Evolutionary conservation across 2,113 vertebrate species (phyloP), one percentile per base, ranked within the genome.

Genomic region (Ciconia boyciana): DNA sequence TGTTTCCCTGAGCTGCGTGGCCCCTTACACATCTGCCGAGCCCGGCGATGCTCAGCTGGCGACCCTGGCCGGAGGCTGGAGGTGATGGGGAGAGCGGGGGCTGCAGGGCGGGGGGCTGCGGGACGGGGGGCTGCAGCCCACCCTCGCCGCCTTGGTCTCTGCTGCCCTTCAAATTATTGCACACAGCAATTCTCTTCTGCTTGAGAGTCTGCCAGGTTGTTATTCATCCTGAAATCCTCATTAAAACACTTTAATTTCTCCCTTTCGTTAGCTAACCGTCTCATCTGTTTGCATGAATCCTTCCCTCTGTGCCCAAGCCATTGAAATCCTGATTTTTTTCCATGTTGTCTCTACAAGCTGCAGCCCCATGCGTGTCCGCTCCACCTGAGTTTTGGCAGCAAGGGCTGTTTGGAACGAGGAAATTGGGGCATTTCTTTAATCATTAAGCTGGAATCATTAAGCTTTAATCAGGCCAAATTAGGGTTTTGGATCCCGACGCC

Each of bases 401-500:
- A 22, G 72, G 44, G 31, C 83, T 28, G 51, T 29, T 61, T 65
- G 71, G 36, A 46, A 46, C 3, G 6, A 32, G 94, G 75, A 86
- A 91, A 93, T 13, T 51, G 90, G 92, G 93, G 85, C 93, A 77
- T 61, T 14, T 86, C 92, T 78, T 89, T 64, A 22, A 52, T 61
- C 81, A 11, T 72, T 26, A 72, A 36, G 78, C 81, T 87, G 90
- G 25, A 89, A 54, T 85, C 84, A 74, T 93, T 87, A 83, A 80
- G 90, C 90, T 90, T 93, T 90, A 88, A 88, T 94, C 34, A 76
- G 90, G 85, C 85, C 88, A 83, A 94, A 95, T 91, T 6, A 85
- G 57, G 78, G 79, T 19, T 82, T 94, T 29, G 90, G 21, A 52
- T 92, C 71, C 74, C 1, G 5, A 84, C 25, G 62, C 70, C 81